Base-by-base conservation (phyloP, 2,113 vertebrate species). In the Spizaetus ornatus region DNA sequence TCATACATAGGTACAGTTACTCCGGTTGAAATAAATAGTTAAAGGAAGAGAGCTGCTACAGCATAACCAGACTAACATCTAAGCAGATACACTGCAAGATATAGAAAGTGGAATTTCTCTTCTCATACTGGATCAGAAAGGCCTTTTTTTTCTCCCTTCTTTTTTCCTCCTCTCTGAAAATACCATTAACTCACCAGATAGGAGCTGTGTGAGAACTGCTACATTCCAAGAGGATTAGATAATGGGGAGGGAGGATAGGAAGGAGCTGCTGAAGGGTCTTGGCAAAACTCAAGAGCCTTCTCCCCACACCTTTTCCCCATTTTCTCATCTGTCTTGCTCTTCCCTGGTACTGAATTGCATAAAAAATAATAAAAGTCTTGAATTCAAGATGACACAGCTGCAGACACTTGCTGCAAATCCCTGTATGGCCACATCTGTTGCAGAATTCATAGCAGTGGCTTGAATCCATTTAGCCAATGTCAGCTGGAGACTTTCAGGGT, bases 181-280 rank as follows among this genome's bases (percentile, higher is more conserved):
- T 89, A 14, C 40, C 9, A 56, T 79, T 58, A 87, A 93, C 79
- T 93, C n/a, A 43, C 10, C 34, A 80, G 55, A 50, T 36, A 71
- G 59, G 63, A 95, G 21, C 20, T 86, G 14, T 81, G 58, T 81
- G 72, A 91, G 58, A 78, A 56, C n/a, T 20, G 40, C 36, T 69
- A 9, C 76, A 81, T 95, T 92, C 82, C 80, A 72, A 74, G 47
- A 55, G 79, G n/a, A 86, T 92, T 86, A 91, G 80, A 38, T 25
- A 76, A 82, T 10, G 0, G 32, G 11, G 5, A 82, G 5, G 23
- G 40, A 93, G n/a, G 72, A 82, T 91, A 15, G 55, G 22, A 95
- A 81, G 26, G 15, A 65, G 29, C 11, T 86, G 55, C 32, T 86
- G 50, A 93, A 86, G 65, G 43, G 18, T 45, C 18, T 67, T 87